Evolutionary conservation across 1,140 invertebrate species (phyloP).

Genomic region (Ceratosolen fusciceps): DNA sequence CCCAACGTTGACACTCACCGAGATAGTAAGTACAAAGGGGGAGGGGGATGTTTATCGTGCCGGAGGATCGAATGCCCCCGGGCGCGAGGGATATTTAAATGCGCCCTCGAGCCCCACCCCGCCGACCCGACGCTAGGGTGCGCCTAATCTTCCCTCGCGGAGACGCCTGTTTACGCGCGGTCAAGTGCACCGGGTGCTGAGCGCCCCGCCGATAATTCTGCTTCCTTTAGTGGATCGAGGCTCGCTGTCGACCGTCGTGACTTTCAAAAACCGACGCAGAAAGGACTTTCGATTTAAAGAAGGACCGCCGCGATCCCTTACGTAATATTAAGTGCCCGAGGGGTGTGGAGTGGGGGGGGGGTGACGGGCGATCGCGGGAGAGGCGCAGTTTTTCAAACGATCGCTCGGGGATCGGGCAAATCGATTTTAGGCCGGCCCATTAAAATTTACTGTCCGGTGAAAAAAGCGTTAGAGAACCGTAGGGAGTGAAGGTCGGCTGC

Average conservation of each 20-base stretch:
- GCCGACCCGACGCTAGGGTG: not conserved
- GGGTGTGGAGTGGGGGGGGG: too few species aligned
- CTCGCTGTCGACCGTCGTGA: too few species aligned
- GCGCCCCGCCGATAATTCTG: too few species aligned
- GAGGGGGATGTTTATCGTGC: not conserved
- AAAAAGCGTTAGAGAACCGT: not conserved
- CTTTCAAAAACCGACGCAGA: not conserved
- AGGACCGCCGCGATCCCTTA: too few species aligned
- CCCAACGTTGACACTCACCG: not conserved
- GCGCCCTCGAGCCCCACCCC: not conserved
- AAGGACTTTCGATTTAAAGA: too few species aligned
- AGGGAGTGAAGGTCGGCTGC: not conserved
- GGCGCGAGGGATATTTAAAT: constrained; percentile 8
- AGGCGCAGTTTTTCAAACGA: not conserved
- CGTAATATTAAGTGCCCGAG: too few species aligned
- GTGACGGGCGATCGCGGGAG: not conserved
- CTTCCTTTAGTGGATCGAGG: too few species aligned
- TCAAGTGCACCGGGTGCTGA: constrained; percentile 1
- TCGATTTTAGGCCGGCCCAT: too few species aligned
- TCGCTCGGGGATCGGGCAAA: too few species aligned
- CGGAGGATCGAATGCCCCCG: too few species aligned
- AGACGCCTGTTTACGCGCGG: constrained; percentile 12
- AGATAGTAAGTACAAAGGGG: not conserved
- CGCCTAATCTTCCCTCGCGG: not conserved
- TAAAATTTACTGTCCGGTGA: not conserved